A percentile compares a stretch with the other conserved stretches of the same genome.
These are phyloP conservation scores for Coccyzus lansbergi DNA, from an alignment of 2,797 vertebrate species.

Conservation along the genomic window DNA sequence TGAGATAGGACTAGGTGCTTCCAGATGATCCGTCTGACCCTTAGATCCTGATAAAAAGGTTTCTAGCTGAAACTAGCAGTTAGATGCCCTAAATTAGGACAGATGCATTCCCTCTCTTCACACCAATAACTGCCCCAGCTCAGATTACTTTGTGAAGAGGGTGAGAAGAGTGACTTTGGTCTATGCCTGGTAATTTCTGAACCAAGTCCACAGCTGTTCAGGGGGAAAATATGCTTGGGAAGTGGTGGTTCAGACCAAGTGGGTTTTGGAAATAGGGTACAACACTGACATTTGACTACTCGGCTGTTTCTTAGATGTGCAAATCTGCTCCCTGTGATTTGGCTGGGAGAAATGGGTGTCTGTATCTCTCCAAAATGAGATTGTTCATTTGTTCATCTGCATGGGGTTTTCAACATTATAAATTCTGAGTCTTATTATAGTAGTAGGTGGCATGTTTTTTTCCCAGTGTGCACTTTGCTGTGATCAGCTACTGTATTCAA, in stretches of 20 bases:
- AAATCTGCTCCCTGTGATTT: too few species aligned
- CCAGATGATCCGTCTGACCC: slow-evolving; percentile 21
- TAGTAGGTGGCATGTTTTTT: slow-evolving; percentile 31
- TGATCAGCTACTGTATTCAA: neutral
- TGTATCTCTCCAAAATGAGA: slow-evolving; percentile 10
- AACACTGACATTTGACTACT: neutral
- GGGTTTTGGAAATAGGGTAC: neutral
- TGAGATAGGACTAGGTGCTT: neutral
- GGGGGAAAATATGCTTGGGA: neutral
- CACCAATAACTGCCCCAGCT: neutral
- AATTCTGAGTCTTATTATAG: slow-evolving; percentile 19
- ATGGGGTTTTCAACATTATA: slow-evolving; percentile 7
- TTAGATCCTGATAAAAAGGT: slow-evolving; percentile 1
- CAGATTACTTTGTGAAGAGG: neutral
- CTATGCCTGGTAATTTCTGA: neutral
- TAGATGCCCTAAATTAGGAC: neutral
- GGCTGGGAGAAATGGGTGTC: slow-evolving; percentile 20
- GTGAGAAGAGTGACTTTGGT: neutral
- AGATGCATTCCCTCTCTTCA: neutral
- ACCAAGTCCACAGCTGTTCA: neutral
- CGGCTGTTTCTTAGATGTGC: neutral
- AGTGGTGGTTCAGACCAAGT: neutral
- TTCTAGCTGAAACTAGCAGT: neutral
- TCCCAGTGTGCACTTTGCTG: slow-evolving; percentile 28
- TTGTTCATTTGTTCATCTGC: slow-evolving; percentile 49